Base-by-base conservation (phyloP, 2,113 vertebrate genomes). In the Dryoscopus gambensis region DNA sequence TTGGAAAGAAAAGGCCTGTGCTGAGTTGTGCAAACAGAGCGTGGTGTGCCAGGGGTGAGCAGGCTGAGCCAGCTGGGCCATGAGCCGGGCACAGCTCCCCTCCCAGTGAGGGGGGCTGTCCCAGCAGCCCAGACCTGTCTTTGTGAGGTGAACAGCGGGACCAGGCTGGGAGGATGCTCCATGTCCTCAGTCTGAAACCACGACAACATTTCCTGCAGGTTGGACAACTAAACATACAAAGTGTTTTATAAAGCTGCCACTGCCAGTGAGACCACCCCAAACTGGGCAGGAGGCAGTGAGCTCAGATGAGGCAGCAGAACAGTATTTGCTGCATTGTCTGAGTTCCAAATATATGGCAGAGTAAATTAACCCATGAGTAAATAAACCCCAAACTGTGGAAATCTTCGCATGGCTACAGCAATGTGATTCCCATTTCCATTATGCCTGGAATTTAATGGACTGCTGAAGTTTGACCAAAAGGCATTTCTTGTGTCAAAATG, bases 401-500 rank as follows among this genome's bases (percentile, higher is more conserved):
- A 84, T 93, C 89, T 90, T 92, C 52, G 12, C 91, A 78, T 64
- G 84, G 91, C 82, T 89, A 62, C 64, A 91, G 91, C 93, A 73
- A 63, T 89, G 89, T 68, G 87, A 96, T 89, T 95, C 95, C 80
- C 56, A 11, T 94, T 97, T 94, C 93, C 86, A 82, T 96, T 90
- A 84, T 40, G 93, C 90, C 69, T 84, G 76, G 95, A 95, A 97
- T 95, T 85, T 90, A 91, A 90, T 91, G 84, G 91, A 92, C 87
- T 93, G 82, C 89, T 95, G 78, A 95, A 96, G 94, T 93, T 91
- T 94, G 93, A 96, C 95, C 96, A 95, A 95, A 89, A 95, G 93
- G 94, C 97, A 95, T 97, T 97, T 96, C 87, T 94, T 74, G 94
- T 95, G 95, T 95, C 94, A 90, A 88, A 95, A 96, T 97, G 95